Evolutionary conservation across 2,888 invertebrate genomes (phyloP), one percentile per base, ranked within the genome.

Genomic region (Zeuzera pyrina): DNA sequence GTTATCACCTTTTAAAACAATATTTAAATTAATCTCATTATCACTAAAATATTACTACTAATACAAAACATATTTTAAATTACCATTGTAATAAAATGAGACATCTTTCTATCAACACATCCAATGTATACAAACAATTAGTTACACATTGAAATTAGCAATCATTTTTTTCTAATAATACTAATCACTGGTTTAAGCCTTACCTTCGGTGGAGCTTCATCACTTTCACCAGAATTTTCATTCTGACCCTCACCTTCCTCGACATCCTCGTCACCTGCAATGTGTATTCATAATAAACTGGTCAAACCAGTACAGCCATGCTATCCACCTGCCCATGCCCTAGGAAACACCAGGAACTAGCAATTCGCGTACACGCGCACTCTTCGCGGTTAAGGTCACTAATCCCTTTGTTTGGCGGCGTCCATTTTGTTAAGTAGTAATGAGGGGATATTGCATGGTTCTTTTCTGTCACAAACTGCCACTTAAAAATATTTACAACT

Each of bases 401-500:
- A 87, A 88, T 88, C 86, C 88, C 88, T 88, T 88, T 89, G 88
- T 89, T 88, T 87, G 88, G 87, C 85, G 87, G 87, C 89, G 88
- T 88, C 89, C 89, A 89, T 89, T 89, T 89, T 89, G 89, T 89
- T 87, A 88, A 88, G 88, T 88, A 78, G 77, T 84, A 84, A 84
- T 84, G 88, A 88, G 88, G 86, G 87, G 84, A 86, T 86, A 78
- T 86, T 87, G 86, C 86, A 87, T 87, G 87, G n/a, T 79, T 81
- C 83, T 83, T 84, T 84, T 84, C 84, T 83, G 84, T 83, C 83
- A 84, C 72, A 71, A 79, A 73, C 70, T 73, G 74, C 78, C 78
- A 81, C 79, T 73, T 73, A 78, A 78, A 81, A 81, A 79, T 78
- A 76, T 81, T 79, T 78, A 79, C 79, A 73, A 72, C 59, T 64